A percentile compares a stretch with the other conserved stretches of the same genome.
Evolutionary conservation across 2,113 vertebrate species (phyloP).

Genomic region (Nannospalax galili): DNA sequence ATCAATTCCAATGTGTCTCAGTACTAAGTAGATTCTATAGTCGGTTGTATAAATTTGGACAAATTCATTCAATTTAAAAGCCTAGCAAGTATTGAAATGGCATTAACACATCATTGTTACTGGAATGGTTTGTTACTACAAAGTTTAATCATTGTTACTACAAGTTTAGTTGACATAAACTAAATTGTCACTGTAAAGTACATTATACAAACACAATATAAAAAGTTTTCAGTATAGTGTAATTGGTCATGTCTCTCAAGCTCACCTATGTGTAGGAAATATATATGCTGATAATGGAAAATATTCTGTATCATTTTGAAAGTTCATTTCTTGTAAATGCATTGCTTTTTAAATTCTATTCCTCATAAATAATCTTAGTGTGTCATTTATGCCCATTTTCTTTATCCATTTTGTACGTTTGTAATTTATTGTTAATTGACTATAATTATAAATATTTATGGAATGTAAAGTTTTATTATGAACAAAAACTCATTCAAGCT

Average conservation of each 20-base stretch:
- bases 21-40: slow-evolving; percentile 48
- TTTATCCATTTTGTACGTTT: background rate
- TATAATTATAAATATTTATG: background rate
- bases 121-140: slow-evolving; percentile 50
- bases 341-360: background rate
- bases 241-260: slow-evolving; percentile 59
- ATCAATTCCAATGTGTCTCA: slow-evolving; percentile 52
- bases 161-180: slow-evolving; percentile 78
- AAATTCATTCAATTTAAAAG: slow-evolving; percentile 79
- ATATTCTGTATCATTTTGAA: background rate
- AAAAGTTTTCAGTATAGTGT: slow-evolving; percentile 31
- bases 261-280: background rate
- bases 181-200: slow-evolving; percentile 77
- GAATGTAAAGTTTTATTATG: background rate
- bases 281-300: background rate
- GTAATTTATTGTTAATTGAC: background rate
- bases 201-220: slow-evolving; percentile 75
- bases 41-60: slow-evolving; percentile 75
- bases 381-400: background rate
- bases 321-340: background rate
- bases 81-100: slow-evolving; percentile 72
- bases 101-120: slow-evolving; percentile 64
- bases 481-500: background rate
- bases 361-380: background rate
- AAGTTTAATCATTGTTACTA: no score